These are phyloP conservation scores for Napeogenes sylphis DNA, from an alignment of 2,888 invertebrate genomes.

Conservation along the genomic window DNA sequence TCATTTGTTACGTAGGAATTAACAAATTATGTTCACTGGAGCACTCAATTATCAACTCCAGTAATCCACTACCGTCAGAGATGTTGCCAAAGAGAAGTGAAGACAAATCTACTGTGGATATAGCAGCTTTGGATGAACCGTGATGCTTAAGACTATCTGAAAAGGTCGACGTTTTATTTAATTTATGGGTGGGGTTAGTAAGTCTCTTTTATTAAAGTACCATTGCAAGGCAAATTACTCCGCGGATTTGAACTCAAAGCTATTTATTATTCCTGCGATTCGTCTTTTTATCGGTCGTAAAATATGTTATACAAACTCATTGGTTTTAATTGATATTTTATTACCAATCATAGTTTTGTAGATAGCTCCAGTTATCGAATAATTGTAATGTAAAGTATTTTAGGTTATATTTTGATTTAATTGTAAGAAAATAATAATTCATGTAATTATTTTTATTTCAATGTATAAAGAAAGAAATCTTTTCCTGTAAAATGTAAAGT, in stretches of 20 bases:
- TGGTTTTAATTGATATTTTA: background rate
- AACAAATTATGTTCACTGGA: slow-evolving; percentile 25
- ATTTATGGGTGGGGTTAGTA: slow-evolving; percentile 24
- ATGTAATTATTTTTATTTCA: too few relatives aligned
- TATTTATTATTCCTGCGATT: slow-evolving; percentile 11
- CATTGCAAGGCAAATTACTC: slow-evolving; percentile 23
- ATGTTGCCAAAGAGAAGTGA: slow-evolving; percentile 23
- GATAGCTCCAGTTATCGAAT: too few relatives aligned
- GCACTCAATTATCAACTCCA: slow-evolving; percentile 28
- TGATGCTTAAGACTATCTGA: slow-evolving; percentile 31
- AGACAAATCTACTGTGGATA: slow-evolving; percentile 28
- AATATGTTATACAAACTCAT: background rate
- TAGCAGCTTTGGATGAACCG: slow-evolving; percentile 21
- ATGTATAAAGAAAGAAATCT: too few relatives aligned
- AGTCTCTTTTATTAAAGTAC: slow-evolving; percentile 22
- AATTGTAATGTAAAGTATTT: too few relatives aligned
- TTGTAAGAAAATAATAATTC: too few relatives aligned
- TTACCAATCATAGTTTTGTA: background rate
- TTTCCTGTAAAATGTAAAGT: too few relatives aligned
- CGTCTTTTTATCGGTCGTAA: slow-evolving; percentile 4
- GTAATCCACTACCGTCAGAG: slow-evolving; percentile 22
- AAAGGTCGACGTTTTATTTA: slow-evolving; percentile 30
- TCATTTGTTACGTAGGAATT: slow-evolving; percentile 23
- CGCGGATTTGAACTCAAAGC: slow-evolving; percentile 14
- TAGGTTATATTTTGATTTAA: too few relatives aligned